Conservation (phyloP, 2,888 invertebrate species). For the Rhingia campestris region DNA sequence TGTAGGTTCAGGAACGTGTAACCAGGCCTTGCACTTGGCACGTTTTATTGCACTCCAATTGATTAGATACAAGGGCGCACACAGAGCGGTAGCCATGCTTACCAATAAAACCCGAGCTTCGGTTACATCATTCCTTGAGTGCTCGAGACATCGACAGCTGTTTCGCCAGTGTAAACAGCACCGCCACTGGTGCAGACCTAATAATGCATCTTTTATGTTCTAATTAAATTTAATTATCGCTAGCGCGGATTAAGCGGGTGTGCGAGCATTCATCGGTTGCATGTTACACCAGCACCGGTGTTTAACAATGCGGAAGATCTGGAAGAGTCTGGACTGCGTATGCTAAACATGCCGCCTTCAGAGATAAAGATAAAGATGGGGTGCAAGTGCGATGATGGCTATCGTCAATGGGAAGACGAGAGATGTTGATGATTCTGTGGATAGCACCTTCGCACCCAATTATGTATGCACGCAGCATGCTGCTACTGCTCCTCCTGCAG, state of each 20-base stretch:
- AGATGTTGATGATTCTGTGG: constrained; percentile 22
- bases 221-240: constrained; percentile 64
- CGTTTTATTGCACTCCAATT: constrained; percentile 44
- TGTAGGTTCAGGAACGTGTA: constrained; percentile 37
- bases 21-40: constrained; percentile 27
- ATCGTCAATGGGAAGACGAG: constrained; percentile 21
- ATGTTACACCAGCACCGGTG: neutral
- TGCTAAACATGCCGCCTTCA: constrained; percentile 15
- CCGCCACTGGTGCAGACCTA: constrained; percentile 21
- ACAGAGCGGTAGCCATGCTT: neutral
- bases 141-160: neutral
- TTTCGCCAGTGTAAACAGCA: neutral
- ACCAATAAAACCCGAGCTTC: constrained; percentile 12
- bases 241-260: constrained; percentile 17
- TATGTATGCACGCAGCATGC: constrained; percentile 48
- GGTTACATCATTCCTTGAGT: constrained; percentile 4
- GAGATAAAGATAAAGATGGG: constrained; percentile 33
- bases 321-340: constrained; percentile 8
- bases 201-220: constrained; percentile 72
- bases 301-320: constrained; percentile 66
- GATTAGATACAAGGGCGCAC: constrained; percentile 46
- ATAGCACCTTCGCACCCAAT: constrained; percentile 71
- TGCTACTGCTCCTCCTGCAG: neutral
- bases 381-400: constrained; percentile 20
- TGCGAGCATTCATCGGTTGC: constrained; percentile 12